These are phyloP conservation scores for Heterohyrax brucei DNA, from an alignment of 2,797 vertebrate species.

Conservation along the genomic window DNA sequence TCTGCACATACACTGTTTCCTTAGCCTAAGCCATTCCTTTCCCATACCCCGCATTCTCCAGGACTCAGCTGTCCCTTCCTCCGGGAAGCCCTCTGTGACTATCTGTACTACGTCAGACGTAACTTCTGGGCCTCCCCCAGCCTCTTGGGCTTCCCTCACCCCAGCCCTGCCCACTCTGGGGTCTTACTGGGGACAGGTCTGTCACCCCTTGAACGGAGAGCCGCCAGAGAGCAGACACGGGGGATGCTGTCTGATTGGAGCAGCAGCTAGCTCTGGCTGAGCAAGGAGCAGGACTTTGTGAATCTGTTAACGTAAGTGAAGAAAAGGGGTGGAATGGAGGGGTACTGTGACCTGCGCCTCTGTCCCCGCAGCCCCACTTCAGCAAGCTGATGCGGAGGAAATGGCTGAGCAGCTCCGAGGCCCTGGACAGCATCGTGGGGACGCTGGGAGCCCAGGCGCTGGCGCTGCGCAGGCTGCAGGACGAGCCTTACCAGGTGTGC, in stretches of 20 bases:
- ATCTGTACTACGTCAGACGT: not conserved
- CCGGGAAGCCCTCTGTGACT: conserved; percentile 51
- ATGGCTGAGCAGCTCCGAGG: conserved; percentile 94
- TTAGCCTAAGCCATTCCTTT: not conserved
- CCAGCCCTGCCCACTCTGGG: not conserved
- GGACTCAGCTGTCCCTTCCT: not conserved
- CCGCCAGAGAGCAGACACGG: not conserved
- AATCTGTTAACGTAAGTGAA: not conserved
- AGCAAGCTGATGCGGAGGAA: conserved; percentile 95
- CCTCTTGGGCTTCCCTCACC: not conserved
- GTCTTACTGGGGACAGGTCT: not conserved
- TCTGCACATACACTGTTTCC: not conserved
- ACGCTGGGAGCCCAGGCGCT: conserved; percentile 92
- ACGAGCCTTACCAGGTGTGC: conserved; percentile 94
- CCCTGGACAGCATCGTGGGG: conserved; percentile 93
- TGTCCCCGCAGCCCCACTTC: conserved; percentile 92
- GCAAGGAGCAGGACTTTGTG: too few relatives aligned
- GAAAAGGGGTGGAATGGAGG: not conserved
- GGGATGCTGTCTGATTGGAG: not conserved
- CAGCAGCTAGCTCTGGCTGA: not conserved
- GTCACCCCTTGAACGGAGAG: too few relatives aligned
- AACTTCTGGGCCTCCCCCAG: not conserved
- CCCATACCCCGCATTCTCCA: too few relatives aligned
- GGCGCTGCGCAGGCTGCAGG: conserved; percentile 93
- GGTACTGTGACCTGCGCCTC: not conserved